These are phyloP conservation scores for Pinna nobilis DNA, from an alignment of 1,140 invertebrate species.

Conservation along the genomic window DNA sequence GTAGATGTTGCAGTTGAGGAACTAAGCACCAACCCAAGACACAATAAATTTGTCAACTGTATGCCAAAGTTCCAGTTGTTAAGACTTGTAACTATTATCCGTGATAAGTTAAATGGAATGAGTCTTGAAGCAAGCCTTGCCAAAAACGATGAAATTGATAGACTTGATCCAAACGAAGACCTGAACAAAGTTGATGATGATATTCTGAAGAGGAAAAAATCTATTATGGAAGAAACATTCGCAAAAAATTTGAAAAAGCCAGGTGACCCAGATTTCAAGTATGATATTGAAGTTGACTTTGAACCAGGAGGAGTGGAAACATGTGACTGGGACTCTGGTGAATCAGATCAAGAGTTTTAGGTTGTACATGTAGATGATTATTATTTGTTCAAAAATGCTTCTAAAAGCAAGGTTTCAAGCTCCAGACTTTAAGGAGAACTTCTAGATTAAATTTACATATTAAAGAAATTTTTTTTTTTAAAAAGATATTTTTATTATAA, in stretches of 20 bases:
- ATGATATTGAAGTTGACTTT: constrained; percentile 75
- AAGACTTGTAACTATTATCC: constrained; percentile 67
- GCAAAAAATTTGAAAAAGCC: constrained; percentile 74
- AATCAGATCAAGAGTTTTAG: constrained; percentile 63
- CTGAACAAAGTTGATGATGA: constrained; percentile 75
- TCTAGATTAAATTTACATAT: too few species aligned
- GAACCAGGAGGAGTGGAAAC: constrained; percentile 63
- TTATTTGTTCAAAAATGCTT: too few species aligned
- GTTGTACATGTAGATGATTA: too few species aligned
- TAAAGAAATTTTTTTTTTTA: too few species aligned
- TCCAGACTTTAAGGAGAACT: too few species aligned
- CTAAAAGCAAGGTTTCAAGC: too few species aligned
- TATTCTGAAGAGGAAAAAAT: constrained; percentile 73
- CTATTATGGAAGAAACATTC: constrained; percentile 75
- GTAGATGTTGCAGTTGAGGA: constrained; percentile 63
- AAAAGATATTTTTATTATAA: too few species aligned
- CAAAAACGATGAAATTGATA: constrained; percentile 62
- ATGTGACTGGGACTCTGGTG: constrained; percentile 67
- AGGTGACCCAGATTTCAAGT: constrained; percentile 75
- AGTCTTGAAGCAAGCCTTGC: constrained; percentile 72
- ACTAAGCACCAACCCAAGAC: constrained; percentile 57
- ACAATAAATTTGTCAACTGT: constrained; percentile 62
- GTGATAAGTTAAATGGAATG: constrained; percentile 67
- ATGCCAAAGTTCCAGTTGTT: constrained; percentile 65
- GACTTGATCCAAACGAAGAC: constrained; percentile 75